Conservation (phyloP, 2,888 invertebrate genomes). For the Eutolmus rufibarbis region DNA sequence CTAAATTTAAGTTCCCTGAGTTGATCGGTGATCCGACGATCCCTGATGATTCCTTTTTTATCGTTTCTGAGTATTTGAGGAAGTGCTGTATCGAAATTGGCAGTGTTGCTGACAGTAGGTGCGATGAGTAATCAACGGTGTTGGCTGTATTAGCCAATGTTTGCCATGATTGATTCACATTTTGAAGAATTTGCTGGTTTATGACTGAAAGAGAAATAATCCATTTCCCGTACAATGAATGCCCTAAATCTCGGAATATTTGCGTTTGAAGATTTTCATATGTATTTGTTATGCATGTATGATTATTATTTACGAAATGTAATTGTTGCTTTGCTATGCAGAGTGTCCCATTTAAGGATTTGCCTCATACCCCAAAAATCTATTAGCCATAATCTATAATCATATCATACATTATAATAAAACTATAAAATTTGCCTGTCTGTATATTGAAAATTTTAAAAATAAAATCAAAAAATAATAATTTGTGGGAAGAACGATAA, state of each 20-base stretch:
- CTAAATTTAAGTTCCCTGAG: slow-evolving; percentile 59
- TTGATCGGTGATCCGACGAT: slow-evolving; percentile 57
- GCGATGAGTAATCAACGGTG: slow-evolving; percentile 63
- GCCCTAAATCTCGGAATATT: background rate
- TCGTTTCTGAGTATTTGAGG: slow-evolving; percentile 64
- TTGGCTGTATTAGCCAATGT: slow-evolving; percentile 63
- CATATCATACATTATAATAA: too few species aligned
- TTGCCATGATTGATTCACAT: slow-evolving; percentile 64
- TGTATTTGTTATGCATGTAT: too few species aligned
- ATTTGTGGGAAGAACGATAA: too few species aligned
- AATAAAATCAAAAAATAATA: too few species aligned
- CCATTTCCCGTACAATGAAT: background rate
- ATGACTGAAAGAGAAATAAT: slow-evolving; percentile 54
- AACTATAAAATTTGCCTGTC: too few species aligned
- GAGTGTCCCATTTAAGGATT: too few species aligned
- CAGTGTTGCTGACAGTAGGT: slow-evolving; percentile 63
- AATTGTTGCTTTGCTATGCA: too few species aligned
- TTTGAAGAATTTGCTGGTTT: slow-evolving; percentile 63
- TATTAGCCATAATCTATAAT: too few species aligned
- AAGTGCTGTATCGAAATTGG: slow-evolving; percentile 64
- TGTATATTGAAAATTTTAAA: too few species aligned
- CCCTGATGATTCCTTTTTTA: slow-evolving; percentile 63
- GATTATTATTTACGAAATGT: too few species aligned
- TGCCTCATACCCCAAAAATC: too few species aligned
- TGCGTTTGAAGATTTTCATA: background rate